Evolutionary conservation across 2,888 invertebrate genomes (phyloP).

Genomic region (Megaustenia siamemsis): DNA sequence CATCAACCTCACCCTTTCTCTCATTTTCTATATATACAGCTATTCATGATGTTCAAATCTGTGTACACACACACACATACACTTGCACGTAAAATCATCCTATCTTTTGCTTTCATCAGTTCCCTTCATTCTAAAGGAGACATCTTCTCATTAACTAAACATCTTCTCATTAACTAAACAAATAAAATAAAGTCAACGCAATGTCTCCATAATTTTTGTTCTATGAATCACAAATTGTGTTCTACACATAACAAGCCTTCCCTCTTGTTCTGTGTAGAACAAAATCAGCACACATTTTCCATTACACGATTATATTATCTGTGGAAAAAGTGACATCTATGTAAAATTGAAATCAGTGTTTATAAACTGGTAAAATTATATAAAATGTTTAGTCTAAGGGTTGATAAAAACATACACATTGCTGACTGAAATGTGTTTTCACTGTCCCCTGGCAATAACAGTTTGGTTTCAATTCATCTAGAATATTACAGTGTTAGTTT

Average conservation of each 20-base stretch:
- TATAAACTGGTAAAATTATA: too few species aligned
- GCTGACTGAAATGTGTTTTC: too few species aligned
- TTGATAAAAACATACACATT: too few species aligned
- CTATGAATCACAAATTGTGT: conserved; percentile 4
- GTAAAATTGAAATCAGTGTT: too few species aligned
- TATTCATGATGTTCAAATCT: neutral
- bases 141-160: neutral
- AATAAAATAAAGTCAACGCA: neutral
- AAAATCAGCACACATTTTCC: neutral
- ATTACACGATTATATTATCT: neutral
- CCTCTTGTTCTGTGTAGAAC: neutral
- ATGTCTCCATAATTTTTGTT: neutral
- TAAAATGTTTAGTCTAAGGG: too few species aligned
- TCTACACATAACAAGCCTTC: conserved; percentile 24
- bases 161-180: neutral
- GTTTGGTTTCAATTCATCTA: too few species aligned
- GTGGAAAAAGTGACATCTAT: neutral
- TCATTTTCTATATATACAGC: neutral
- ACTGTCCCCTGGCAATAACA: too few species aligned
- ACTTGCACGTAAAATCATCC: neutral
- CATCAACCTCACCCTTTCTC: neutral
- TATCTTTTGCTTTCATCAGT: conserved; percentile 7
- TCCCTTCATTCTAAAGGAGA: neutral
- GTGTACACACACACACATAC: neutral
- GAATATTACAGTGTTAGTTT: too few species aligned